Base-by-base conservation (phyloP, 1,140 invertebrate species). In the Procambarus virginalis region DNA sequence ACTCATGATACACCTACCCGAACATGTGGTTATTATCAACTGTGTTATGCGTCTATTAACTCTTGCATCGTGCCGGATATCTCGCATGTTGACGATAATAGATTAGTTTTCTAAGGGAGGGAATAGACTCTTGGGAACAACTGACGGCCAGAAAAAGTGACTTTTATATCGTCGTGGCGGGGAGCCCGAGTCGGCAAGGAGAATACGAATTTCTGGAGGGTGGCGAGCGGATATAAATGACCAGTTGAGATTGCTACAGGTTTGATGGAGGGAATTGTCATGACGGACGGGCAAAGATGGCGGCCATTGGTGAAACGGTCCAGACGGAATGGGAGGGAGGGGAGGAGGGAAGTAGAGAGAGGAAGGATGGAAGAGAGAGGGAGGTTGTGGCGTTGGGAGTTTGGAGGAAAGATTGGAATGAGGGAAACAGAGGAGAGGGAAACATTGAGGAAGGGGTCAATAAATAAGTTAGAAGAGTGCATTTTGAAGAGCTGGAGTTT, bases 281-380 rank as follows among this genome's bases (percentile, higher is more conserved):
- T 73, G 68, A 73, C 68, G n/a, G 68, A 73, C 68, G 68, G 68
- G 68, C 12, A 73, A 73, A 73, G 68, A 73, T 73, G 68, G 68
- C 68, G 5, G 68, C 68, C 46, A 79, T 49, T 51, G 46, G 34
- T 5, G 77, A 6, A 55, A 75, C 64, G 70, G 17, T 8, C n/a
- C n/a, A 2, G 22, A 51, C 8, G 17, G 49, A 22, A 34, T 5
- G 46, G n/a, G 22, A 12, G n/a, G 48, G 48, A 51, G n/a, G 17
- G 49, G 12, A 20, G n/a, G 17, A n/a, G 45, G n/a, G 64, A 73
- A 10, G 45, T 10, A 20, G 64, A 73, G 34, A 73, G 64, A 51
- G 48, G 64, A 9, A 83, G 60, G 17, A 4, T 6, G 58, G 70
- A 68, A 70, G 8, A 83, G 34, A n/a, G n/a, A 34, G 68, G 49